Conservation (phyloP, 1,140 invertebrate genomes). For the Eupristina koningsbergeri region DNA sequence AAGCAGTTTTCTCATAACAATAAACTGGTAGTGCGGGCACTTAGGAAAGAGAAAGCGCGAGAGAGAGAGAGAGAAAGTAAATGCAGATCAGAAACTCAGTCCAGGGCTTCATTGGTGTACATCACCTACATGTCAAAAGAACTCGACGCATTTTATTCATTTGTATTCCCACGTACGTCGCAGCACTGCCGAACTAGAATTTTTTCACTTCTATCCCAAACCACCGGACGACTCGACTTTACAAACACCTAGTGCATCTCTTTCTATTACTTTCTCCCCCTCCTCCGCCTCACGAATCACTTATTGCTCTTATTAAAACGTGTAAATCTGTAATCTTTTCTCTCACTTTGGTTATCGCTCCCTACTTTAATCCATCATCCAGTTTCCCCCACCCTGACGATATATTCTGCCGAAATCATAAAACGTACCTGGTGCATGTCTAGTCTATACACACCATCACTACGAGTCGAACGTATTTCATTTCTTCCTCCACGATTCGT, state of each 20-base stretch:
- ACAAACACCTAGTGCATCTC: not conserved
- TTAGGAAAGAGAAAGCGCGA: not conserved
- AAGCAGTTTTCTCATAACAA: no score
- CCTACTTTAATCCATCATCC: not conserved
- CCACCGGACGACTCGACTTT: no score
- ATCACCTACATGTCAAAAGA: not conserved
- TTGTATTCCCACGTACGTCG: constrained; percentile 31
- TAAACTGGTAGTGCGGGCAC: no score
- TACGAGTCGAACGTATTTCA: constrained; percentile 3
- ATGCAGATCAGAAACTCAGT: not conserved
- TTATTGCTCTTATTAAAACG: not conserved
- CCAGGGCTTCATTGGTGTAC: not conserved
- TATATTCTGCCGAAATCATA: constrained; percentile 25
- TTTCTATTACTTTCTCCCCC: not conserved
- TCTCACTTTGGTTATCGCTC: not conserved
- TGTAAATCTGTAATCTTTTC: constrained; percentile 6
- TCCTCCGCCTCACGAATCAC: not conserved
- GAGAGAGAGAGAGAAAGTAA: constrained; percentile 8
- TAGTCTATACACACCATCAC: constrained; percentile 15
- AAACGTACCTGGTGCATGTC: constrained; percentile 14
- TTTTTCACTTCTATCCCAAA: no score
- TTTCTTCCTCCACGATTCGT: not conserved
- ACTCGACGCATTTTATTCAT: constrained; percentile 27
- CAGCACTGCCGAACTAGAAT: not conserved
- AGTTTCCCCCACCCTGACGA: constrained; percentile 7